Evolutionary conservation across 2,888 invertebrate species (phyloP).

Genomic region (Aspidapion aeneum): DNA sequence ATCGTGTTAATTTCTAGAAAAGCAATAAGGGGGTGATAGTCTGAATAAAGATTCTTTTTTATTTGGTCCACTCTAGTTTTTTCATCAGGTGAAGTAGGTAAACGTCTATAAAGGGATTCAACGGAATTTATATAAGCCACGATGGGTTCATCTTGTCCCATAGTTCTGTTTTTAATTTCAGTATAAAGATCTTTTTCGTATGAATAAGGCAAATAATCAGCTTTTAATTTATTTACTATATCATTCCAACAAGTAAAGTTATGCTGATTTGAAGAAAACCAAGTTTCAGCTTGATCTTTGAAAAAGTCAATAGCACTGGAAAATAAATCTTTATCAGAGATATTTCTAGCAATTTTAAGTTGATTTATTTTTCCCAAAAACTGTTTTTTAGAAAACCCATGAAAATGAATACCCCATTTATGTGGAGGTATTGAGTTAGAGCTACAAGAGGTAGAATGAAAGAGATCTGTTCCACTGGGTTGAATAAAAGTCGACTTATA

Average conservation of each 20-base stretch:
- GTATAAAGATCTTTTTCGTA: neutral
- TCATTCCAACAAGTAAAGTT: constrained; percentile 7
- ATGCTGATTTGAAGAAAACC: neutral
- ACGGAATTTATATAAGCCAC: neutral
- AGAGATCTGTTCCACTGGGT: too few species aligned
- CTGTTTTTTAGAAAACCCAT: neutral
- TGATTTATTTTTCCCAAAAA: constrained; percentile 1
- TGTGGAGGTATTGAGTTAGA: neutral
- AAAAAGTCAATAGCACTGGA: constrained; percentile 1
- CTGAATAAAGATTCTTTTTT: constrained; percentile 3
- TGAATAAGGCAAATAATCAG: neutral
- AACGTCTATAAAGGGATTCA: neutral
- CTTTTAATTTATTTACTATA: neutral
- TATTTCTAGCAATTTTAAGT: neutral
- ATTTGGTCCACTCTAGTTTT: neutral
- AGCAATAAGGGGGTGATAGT: neutral
- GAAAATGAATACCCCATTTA: neutral
- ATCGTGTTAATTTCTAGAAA: constrained; percentile 2
- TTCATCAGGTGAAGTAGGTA: neutral
- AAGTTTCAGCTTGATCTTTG: neutral
- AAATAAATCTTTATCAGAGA: constrained; percentile 5
- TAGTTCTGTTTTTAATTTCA: neutral
- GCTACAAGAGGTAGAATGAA: neutral
- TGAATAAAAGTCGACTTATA: too few species aligned
- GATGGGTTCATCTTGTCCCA: neutral